Evolutionary conservation across 2,113 vertebrate genomes (phyloP), one percentile per base, ranked within the genome.

Genomic region (Acrocephalus kingi): DNA sequence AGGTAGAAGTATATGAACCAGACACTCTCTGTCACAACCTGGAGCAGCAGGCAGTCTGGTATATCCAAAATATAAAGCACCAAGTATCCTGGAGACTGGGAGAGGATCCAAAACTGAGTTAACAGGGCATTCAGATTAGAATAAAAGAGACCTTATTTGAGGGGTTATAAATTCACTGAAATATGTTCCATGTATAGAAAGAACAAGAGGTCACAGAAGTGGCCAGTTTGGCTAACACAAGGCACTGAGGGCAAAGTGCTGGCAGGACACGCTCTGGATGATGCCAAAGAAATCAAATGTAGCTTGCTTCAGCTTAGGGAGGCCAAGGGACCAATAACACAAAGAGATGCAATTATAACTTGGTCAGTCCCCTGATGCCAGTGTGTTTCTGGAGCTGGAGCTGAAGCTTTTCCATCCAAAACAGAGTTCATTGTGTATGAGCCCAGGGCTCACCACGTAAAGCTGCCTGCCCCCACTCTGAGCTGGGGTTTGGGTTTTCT

Each of bases 221-320:
- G 85, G 73, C 93, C 68, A 84, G 79, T 87, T 95, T 88, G 88
- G 88, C 90, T 95, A 90, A 64, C 66, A 41, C 52, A 62, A 93
- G 88, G 80, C 92, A 93, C 52, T 1, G 9, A 96, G 94, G 93
- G 90, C 96, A 95, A 67, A 18, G 9, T 1, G 15, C 76, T 97
- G 96, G 94, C 95, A 94, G 79, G 52, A 37, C 72, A 88, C 15
- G 8, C 3, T 33, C 59, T 49, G 59, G 48, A 67, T 0, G 4
- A 56, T 87, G 96, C 96, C 96, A 97, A 95, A 97, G 79, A 96
- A 96, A 95, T 94, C 93, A 96, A 92, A 88, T 58, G 85, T 45
- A 94, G 69, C 73, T 86, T 81, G 72, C 73, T 87, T 61, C 83
- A 95, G 72, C 64, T 92, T 64, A 93, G 79, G 48, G 80, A 95